A percentile compares a stretch with the other conserved stretches of the same genome.
Evolutionary conservation across 1,140 invertebrate genomes (phyloP).

Genomic region (Diprion similis): DNA sequence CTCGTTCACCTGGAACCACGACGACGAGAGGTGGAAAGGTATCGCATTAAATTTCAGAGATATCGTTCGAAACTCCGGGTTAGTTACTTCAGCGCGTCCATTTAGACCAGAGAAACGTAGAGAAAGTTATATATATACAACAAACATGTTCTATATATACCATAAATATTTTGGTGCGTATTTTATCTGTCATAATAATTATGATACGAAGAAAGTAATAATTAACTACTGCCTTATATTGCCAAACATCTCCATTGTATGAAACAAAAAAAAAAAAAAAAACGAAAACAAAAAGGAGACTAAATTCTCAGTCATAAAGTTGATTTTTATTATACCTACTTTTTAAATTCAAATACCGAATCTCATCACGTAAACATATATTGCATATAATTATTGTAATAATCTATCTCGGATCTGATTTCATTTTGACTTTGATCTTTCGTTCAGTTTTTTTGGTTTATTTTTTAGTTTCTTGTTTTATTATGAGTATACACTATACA

Average conservation of each 20-base stretch:
- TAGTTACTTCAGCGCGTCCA: background rate
- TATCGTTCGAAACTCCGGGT: background rate
- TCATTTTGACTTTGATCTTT: no score
- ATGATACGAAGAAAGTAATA: conserved; percentile 12
- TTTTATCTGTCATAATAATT: background rate
- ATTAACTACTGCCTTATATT: conserved; percentile 50
- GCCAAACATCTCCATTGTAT: conserved; percentile 42
- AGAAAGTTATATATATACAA: no score
- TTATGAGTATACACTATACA: no score
- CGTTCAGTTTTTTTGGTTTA: no score
- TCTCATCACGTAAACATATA: no score
- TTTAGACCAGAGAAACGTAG: background rate
- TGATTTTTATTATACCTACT: no score
- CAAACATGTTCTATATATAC: background rate
- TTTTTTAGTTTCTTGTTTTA: no score
- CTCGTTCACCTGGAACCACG: background rate
- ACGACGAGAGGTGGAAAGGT: background rate
- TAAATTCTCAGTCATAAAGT: background rate
- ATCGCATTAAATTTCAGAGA: background rate
- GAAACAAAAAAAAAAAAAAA: no score
- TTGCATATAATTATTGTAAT: no score
- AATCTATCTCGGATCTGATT: no score
- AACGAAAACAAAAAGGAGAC: no score
- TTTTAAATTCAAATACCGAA: no score
- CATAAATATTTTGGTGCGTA: conserved; percentile 10